Conservation (phyloP, 2,113 vertebrate genomes). For the Phaethon lepturus region DNA sequence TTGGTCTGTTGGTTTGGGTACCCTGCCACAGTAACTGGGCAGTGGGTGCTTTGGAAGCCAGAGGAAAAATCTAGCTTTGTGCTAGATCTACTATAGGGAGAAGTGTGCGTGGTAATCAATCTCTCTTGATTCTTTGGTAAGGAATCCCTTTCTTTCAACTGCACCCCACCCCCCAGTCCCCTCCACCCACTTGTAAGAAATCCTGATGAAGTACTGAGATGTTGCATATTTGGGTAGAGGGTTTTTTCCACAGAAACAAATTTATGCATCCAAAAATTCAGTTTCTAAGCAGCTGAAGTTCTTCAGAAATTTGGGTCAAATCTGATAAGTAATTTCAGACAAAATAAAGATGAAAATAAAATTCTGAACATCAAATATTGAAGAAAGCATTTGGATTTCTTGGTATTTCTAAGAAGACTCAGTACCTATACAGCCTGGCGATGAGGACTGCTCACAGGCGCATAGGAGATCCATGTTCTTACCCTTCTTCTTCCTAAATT, state of each 20-base stretch:
- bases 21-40: neutral
- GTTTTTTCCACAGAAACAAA: neutral
- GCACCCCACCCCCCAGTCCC: fast-evolving
- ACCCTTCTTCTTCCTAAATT: neutral
- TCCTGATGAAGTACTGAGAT: neutral
- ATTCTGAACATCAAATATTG: neutral
- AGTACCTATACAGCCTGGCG: neutral
- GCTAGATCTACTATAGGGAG: neutral
- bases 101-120: neutral
- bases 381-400: slow-evolving; percentile 7
- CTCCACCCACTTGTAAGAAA: slow-evolving; percentile 25
- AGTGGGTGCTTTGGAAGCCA: neutral
- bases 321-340: slow-evolving; percentile 19
- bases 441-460: neutral
- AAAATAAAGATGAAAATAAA: slow-evolving; percentile 41
- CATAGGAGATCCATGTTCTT: neutral
- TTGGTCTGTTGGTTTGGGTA: neutral
- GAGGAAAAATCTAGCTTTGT: neutral
- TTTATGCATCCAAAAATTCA: neutral
- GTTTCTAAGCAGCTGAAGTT: slow-evolving; percentile 36
- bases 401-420: neutral
- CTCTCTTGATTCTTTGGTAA: neutral
- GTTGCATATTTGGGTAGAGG: neutral
- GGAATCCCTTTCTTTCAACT: neutral
- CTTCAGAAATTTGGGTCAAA: slow-evolving; percentile 47